Conservation (phyloP, 2,797 vertebrate genomes). For the Silurus lanzhouensis region DNA sequence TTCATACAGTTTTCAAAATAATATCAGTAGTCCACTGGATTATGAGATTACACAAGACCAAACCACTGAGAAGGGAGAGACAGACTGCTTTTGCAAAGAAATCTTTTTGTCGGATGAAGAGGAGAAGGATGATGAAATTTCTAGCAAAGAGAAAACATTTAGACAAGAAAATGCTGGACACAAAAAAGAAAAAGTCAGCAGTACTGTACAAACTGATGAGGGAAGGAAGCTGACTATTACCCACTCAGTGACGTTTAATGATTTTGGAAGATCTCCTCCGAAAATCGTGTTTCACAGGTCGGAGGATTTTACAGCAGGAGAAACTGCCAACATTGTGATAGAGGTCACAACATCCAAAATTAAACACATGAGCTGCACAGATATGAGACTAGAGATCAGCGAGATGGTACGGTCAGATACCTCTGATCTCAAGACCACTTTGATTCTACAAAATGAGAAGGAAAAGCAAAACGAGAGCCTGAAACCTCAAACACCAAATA, state of each 20-base stretch:
- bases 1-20: constrained; percentile 59
- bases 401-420: constrained; percentile 60
- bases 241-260: constrained; percentile 71
- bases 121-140: constrained; percentile 54
- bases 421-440: constrained; percentile 60
- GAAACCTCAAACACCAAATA: constrained; percentile 35
- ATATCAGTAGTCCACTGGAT: constrained; percentile 59
- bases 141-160: constrained; percentile 66
- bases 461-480: constrained; percentile 50
- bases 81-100: constrained; percentile 65
- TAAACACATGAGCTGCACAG: constrained; percentile 62
- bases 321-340: constrained; percentile 50
- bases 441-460: constrained; percentile 63
- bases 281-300: constrained; percentile 69
- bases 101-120: constrained; percentile 63
- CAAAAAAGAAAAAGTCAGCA: constrained; percentile 59
- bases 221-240: constrained; percentile 69
- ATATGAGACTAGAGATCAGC: constrained; percentile 77
- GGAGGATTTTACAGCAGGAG: constrained; percentile 49
- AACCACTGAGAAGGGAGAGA: constrained; percentile 63
- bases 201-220: constrained; percentile 52
- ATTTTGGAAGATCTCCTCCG: constrained; percentile 61
- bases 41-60: constrained; percentile 67
- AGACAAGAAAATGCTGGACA: constrained; percentile 60
- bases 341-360: constrained; percentile 71